Percentiles rank a stretch among this genome's conserved stretches.
phyloP scores from a whole-genome alignment of 2,797 vertebrate species.

The Hapalemur alaotrensis region DNA sequence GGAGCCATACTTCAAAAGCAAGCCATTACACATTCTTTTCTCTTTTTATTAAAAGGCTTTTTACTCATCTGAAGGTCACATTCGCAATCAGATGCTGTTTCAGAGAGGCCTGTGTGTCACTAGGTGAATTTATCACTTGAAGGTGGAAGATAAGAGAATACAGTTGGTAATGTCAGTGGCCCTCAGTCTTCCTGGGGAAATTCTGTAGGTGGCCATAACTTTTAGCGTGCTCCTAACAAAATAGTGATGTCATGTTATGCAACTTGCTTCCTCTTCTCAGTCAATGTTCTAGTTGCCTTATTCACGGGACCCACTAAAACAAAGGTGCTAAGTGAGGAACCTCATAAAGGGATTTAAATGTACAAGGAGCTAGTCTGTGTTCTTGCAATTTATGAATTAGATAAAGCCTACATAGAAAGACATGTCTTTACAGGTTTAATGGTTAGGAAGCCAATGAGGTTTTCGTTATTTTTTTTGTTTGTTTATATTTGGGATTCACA shows the following conservation, averaged over 20 bases:
- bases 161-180: background rate
- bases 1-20: slow-evolving; percentile 46
- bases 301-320: background rate
- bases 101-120: background rate
- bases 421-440: background rate
- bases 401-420: background rate
- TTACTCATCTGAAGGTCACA: slow-evolving; percentile 70
- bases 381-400: background rate
- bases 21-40: slow-evolving; percentile 45
- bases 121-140: background rate
- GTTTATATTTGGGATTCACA: background rate
- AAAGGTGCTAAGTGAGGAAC: background rate
- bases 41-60: slow-evolving; percentile 61
- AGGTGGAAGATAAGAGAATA: background rate
- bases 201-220: background rate
- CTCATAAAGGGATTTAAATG: background rate
- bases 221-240: background rate
- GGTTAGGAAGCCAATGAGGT: background rate
- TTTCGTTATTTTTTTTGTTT: background rate
- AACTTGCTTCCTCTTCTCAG: background rate
- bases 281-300: background rate
- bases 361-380: background rate
- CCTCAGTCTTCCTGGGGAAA: background rate
- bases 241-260: background rate
- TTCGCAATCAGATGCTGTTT: background rate